These are phyloP conservation scores for Tetanocera ferruginea DNA, from an alignment of 2,888 invertebrate species.

Conservation along the genomic window DNA sequence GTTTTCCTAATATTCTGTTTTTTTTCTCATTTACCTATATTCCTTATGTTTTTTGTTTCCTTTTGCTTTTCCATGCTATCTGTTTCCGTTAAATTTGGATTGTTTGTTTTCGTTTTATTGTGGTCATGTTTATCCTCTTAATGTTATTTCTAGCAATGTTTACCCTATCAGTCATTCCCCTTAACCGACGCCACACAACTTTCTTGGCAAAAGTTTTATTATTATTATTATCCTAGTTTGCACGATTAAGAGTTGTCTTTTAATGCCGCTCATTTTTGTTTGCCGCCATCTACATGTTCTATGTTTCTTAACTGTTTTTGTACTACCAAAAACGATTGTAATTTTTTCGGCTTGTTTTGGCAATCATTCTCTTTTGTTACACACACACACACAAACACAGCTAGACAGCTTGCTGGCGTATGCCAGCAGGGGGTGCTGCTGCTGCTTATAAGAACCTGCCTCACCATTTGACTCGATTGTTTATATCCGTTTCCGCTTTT, in stretches of 20 bases:
- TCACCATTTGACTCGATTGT: conserved; percentile 20
- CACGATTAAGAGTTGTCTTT: conserved; percentile 3
- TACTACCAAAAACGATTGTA: background rate
- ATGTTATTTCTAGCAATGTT: background rate
- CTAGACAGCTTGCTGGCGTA: too few relatives aligned
- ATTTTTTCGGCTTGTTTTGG: background rate
- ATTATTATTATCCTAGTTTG: conserved; percentile 6
- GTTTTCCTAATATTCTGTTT: too few relatives aligned
- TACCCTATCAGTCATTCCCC: background rate
- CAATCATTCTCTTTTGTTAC: background rate
- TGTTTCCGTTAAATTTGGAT: background rate
- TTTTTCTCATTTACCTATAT: too few relatives aligned
- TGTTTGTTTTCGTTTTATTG: background rate
- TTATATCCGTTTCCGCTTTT: conserved; percentile 30
- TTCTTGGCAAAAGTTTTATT: background rate
- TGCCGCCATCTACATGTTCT: too few relatives aligned
- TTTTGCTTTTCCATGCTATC: background rate
- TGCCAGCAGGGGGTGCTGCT: conserved; percentile 14
- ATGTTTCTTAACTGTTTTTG: too few relatives aligned
- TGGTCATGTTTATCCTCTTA: background rate
- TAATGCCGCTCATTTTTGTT: background rate
- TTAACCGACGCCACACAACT: background rate
- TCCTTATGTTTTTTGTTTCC: too few relatives aligned
- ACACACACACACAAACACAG: too few relatives aligned
- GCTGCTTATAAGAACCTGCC: background rate